Conservation (phyloP, 1,140 invertebrate species). For the Drosophila paulistorum region DNA sequence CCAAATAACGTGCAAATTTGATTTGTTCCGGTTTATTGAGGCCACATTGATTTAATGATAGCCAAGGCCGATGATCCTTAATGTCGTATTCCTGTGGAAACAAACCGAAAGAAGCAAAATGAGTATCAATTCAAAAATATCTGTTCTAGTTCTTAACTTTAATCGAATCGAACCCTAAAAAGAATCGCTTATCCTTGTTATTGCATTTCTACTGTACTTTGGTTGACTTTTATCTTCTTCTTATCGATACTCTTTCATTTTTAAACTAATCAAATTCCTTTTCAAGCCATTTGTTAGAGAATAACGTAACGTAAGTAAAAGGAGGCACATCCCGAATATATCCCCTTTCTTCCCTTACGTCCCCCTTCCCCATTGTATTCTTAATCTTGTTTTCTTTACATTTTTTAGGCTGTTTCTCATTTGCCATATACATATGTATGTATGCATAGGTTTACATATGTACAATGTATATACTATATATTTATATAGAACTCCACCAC, state of each 20-base stretch:
- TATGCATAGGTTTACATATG: slow-evolving; percentile 6
- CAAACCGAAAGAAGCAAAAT: not conserved
- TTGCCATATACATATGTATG: slow-evolving; percentile 3
- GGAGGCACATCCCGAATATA: slow-evolving; percentile 1
- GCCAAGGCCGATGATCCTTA: slow-evolving; percentile 81
- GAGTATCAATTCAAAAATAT: not conserved
- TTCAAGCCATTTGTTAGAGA: not conserved
- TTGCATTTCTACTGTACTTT: not conserved
- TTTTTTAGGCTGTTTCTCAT: slow-evolving; percentile 55
- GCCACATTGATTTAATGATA: slow-evolving; percentile 79
- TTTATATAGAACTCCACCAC: slow-evolving; percentile 40
- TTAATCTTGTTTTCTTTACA: slow-evolving; percentile 48
- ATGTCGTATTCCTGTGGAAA: slow-evolving; percentile 73
- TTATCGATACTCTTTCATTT: not conserved
- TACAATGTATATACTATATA: not conserved
- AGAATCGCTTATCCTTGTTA: too few relatives aligned
- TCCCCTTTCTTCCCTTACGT: not conserved
- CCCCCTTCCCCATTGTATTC: slow-evolving; percentile 23
- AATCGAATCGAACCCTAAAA: too few relatives aligned
- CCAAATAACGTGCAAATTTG: slow-evolving; percentile 81
- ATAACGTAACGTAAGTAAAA: not conserved
- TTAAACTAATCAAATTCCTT: not conserved
- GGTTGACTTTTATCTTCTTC: not conserved
- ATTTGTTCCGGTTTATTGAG: slow-evolving; percentile 82
- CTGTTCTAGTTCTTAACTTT: not conserved